Evolutionary conservation across 2,797 vertebrate genomes (phyloP), one percentile per base, ranked within the genome.

Genomic region (Eulemur mongoz): DNA sequence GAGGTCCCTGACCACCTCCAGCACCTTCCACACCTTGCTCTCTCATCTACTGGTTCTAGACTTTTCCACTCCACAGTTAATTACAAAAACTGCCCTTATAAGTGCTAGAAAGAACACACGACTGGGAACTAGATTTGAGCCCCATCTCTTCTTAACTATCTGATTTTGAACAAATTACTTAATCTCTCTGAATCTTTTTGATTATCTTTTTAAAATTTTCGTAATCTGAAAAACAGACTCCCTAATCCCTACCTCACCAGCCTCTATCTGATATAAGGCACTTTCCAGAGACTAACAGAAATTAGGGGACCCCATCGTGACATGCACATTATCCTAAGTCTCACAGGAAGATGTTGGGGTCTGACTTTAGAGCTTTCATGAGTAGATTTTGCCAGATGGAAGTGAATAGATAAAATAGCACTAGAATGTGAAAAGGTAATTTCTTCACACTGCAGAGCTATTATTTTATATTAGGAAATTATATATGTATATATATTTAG

Each of bases 401-500:
- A 35, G 25, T 57, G 40, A 95, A 93, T 27, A 48, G 63, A 45
- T 11, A n/a, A 83, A 93, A 82, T 3, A 43, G 45, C 35, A 32
- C 27, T 65, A 35, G 38, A 78, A 87, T 5, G 10, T 20, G 54
- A 78, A 84, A 84, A 78, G 17, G 15, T 7, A 54, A 89, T 73
- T 96, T 35, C 22, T 2, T 32, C 63, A 61, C 38, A n/a, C 23
- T 4, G 45, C 50, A n/a, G 7, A 67, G 57, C 32, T 73, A 86
- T 86, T 94, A 63, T 80, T 92, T 96, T 50, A 23, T 57, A 95
- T 69, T 45, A 95, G 93, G 14, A 95, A 93, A 85, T 93, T 43
- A 78, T 91, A 30, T 54, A 8, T 15, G 14, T 76, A 43, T 73
- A 13, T 20, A 43, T 72, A 89, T 91, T 93, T n/a, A 57, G 63